These are phyloP conservation scores for Pteruthius melanotis DNA, from an alignment of 2,113 vertebrate species.

Conservation along the genomic window DNA sequence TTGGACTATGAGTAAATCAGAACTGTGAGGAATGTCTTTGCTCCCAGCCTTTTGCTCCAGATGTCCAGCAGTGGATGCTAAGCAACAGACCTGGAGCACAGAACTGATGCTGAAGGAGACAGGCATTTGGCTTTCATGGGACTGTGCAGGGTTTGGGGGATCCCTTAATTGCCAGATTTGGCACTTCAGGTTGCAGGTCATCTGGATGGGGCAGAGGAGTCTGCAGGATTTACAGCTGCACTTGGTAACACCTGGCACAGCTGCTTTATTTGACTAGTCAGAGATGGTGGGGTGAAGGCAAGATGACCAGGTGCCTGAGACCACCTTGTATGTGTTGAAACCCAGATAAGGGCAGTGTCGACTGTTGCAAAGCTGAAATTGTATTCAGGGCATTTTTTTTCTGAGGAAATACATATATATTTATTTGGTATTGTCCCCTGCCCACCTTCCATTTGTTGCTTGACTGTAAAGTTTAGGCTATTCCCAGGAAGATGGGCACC, in stretches of 20 bases:
- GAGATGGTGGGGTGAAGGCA: not conserved
- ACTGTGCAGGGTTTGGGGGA: not conserved
- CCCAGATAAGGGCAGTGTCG: not conserved
- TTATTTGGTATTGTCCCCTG: not conserved
- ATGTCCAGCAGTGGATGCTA: fast-evolving
- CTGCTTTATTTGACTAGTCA: not conserved
- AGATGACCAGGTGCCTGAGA: not conserved
- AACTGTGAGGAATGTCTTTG: not conserved
- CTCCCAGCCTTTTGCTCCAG: not conserved
- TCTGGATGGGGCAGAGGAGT: not conserved
- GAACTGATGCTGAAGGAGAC: not conserved
- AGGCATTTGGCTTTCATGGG: not conserved
- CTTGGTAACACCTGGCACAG: not conserved
- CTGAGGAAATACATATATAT: not conserved
- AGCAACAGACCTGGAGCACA: fast-evolving
- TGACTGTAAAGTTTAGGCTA: not conserved
- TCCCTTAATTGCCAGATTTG: fast-evolving
- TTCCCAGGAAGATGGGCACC: not conserved
- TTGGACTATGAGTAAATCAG: not conserved
- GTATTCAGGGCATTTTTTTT: not conserved
- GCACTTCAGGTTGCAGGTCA: not conserved
- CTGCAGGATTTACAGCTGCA: not conserved
- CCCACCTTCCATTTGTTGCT: not conserved
- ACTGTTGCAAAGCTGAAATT: not conserved
- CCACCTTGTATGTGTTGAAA: not conserved